Base-by-base conservation (phyloP, 2,113 vertebrate species). In the Phycodurus eques region DNA sequence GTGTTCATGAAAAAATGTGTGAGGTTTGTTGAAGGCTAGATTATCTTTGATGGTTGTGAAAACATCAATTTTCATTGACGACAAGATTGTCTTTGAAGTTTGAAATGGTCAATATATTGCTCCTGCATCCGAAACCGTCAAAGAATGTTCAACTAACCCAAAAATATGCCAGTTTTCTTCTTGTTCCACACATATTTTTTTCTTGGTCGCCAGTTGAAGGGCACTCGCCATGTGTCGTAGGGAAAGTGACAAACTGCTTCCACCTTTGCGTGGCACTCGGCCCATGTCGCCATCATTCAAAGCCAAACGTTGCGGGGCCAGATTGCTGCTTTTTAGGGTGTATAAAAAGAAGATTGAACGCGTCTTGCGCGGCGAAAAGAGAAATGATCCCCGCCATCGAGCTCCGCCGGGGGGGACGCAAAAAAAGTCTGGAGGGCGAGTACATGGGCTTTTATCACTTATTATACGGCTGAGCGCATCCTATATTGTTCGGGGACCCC, bases 401-500 rank as follows among this genome's bases (percentile, higher is more conserved):
- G 74, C 72, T 72, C 71, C 54, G 68, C 89, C 65, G 73, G 15
- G 54, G 54, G 88, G 85, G 83, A 19, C 17, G 35, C n/a, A 10
- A 15, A 44, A 85, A 27, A 73, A 67, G 72, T 74, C 74, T 69
- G 68, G 64, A 82, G 75, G 87, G 77, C 85, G 84, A 89, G 89
- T 90, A 89, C 88, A 80, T 85, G 59, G 70, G 84, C 88, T 91
- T 90, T 92, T 90, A 92, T 90, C 87, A 75, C 78, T 75, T 69
- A 79, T 84, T 81, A 78, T 81, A 85, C 78, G 84, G 83, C 86
- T 88, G 86, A 86, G 83, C 90, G 90, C 85, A 75, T 87, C 80
- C 79, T 75, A 76, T 86, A 86, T 85, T 91, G 88, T 87, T 88
- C 80, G 68, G 84, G 83, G 83, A 81, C 75, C 71, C 59, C 61